Conservation (phyloP, 2,113 vertebrate species). For the Myocastor coypus region DNA sequence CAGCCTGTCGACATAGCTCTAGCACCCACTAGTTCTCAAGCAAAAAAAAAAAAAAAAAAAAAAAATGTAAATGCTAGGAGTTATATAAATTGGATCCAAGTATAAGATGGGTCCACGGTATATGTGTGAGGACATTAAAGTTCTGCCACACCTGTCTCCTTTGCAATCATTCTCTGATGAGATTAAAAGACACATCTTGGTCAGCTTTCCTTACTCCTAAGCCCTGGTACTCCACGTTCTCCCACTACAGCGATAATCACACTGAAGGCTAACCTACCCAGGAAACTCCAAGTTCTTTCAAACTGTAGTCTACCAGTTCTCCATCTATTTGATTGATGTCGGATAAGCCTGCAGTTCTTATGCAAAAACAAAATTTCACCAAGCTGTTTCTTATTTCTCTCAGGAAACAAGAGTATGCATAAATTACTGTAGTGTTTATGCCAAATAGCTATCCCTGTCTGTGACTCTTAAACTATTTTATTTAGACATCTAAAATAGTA, state of each 20-base stretch:
- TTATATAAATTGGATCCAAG: neutral
- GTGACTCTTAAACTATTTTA: conserved; percentile 51
- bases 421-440: conserved; percentile 34
- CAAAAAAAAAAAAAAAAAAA: no score
- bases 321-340: neutral
- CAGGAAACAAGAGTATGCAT: conserved; percentile 17
- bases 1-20: neutral
- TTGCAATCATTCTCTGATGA: neutral
- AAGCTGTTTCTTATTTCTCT: conserved; percentile 29
- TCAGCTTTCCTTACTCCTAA: neutral
- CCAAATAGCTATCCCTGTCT: conserved; percentile 36
- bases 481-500: conserved; percentile 58
- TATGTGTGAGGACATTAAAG: no score
- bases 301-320: neutral
- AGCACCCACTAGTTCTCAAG: neutral
- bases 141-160: neutral
- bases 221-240: neutral
- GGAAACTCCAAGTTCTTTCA: neutral
- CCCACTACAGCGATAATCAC: no score
- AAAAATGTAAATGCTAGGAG: neutral
- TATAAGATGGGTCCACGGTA: neutral
- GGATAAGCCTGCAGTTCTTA: conserved; percentile 4
- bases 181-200: neutral
- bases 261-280: neutral
- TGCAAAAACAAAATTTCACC: conserved; percentile 15